phyloP scores from a whole-genome alignment of 2,797 vertebrate species.

The Orientallactaga sibirica region DNA sequence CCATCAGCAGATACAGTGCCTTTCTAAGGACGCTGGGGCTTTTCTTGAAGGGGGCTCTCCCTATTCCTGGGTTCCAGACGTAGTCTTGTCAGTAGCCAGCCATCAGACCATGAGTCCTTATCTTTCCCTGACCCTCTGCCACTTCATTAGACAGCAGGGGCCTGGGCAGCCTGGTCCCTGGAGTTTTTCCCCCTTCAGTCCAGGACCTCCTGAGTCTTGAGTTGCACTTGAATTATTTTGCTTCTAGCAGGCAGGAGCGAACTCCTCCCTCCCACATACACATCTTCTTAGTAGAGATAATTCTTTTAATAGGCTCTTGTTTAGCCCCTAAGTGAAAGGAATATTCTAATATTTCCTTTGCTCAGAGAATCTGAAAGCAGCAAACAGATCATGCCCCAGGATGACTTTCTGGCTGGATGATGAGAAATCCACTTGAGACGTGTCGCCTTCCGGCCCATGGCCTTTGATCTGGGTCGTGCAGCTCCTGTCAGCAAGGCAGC shows the following conservation, averaged over 20 bases:
- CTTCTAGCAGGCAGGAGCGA: not conserved
- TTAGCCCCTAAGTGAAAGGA: constrained; percentile 39
- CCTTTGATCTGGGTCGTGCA: not conserved
- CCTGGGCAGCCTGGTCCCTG: not conserved
- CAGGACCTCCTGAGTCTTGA: not conserved
- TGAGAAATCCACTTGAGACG: not conserved
- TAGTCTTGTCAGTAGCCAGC: not conserved
- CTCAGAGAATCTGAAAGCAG: not conserved
- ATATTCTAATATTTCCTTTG: constrained; percentile 47
- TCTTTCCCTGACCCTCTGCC: not conserved
- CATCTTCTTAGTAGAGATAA: not conserved
- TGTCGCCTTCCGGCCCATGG: not conserved
- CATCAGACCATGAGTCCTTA: not conserved
- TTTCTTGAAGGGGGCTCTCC: not conserved
- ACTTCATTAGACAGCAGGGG: not conserved
- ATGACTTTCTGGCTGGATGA: not conserved
- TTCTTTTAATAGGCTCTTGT: constrained; percentile 44
- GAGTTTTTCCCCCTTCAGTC: not conserved
- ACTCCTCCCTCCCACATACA: accelerated
- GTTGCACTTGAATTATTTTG: not conserved
- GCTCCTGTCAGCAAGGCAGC: not conserved
- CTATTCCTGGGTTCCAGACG: not conserved
- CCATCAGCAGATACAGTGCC: not conserved
- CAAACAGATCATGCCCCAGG: not conserved
- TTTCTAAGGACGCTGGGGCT: not conserved